Percentiles rank a stretch among this genome's conserved stretches.
Conservation (phyloP, 2,888 invertebrate genomes). For the Limnephilus lunatus region DNA sequence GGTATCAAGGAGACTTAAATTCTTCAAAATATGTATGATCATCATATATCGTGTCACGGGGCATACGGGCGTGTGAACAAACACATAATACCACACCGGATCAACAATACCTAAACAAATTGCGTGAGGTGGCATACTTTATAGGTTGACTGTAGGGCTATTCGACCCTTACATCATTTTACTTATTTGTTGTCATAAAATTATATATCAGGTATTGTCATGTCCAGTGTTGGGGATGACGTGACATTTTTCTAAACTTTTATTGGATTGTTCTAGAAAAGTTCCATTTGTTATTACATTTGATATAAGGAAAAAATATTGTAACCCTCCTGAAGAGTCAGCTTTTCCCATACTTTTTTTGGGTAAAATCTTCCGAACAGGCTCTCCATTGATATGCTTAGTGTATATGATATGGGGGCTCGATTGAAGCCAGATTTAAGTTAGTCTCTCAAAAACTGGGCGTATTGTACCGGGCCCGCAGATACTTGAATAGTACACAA, state of each 20-base stretch:
- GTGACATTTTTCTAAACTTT: too few species aligned
- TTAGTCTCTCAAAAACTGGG: too few species aligned
- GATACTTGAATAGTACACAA: too few species aligned
- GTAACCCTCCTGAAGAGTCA: neutral
- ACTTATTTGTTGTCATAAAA: neutral
- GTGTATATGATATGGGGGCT: too few species aligned
- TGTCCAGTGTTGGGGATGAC: too few species aligned
- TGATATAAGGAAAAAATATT: neutral
- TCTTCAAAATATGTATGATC: neutral
- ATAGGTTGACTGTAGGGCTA: neutral
- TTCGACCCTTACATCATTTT: neutral
- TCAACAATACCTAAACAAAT: conserved; percentile 32
- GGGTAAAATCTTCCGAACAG: too few species aligned
- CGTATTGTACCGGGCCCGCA: too few species aligned
- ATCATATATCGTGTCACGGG: neutral
- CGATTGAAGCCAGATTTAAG: too few species aligned
- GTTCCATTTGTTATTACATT: neutral
- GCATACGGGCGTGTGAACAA: neutral
- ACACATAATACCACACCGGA: conserved; percentile 15
- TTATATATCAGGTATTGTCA: neutral
- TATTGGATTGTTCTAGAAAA: too few species aligned
- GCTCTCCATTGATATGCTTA: too few species aligned
- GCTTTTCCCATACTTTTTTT: neutral
- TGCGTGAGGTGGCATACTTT: conserved; percentile 21
- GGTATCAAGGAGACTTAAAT: neutral